Evolutionary conservation across 2,888 invertebrate species (phyloP).

Genomic region (Leptarthrus brevirostris): DNA sequence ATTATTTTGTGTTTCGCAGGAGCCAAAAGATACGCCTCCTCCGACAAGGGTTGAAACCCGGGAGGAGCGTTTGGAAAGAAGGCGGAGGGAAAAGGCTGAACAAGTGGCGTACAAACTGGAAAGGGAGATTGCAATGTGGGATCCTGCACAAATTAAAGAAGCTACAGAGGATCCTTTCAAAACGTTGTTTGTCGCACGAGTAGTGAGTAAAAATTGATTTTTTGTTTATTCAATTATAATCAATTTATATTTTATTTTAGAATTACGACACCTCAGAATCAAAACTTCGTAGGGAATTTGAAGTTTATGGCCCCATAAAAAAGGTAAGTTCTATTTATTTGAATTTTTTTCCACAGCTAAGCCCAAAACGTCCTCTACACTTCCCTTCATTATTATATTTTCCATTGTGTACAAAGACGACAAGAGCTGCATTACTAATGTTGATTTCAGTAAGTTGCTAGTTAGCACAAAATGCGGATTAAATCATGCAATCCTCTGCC

Average conservation of each 20-base stretch:
- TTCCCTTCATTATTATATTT: no score
- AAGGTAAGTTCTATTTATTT: constrained; percentile 73
- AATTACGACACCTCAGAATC: constrained; percentile 99
- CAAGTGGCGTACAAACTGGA: constrained; percentile 98
- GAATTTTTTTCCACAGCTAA: constrained; percentile 66
- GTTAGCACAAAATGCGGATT: no score
- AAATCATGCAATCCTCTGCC: no score
- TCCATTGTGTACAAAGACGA: no score
- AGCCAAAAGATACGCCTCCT: constrained; percentile 96
- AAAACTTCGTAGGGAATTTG: constrained; percentile 96
- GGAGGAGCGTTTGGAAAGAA: constrained; percentile 90
- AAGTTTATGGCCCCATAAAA: constrained; percentile 96
- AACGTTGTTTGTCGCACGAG: constrained; percentile 94
- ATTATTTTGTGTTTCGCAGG: no score
- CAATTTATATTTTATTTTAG: constrained; percentile 68
- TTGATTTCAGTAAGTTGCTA: no score
- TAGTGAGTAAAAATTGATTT: constrained; percentile 75
- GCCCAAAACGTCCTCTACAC: no score
- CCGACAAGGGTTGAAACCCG: constrained; percentile 94
- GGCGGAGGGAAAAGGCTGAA: constrained; percentile 92
- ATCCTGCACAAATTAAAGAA: constrained; percentile 82
- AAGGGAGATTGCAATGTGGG: constrained; percentile 97
- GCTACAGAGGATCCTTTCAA: constrained; percentile 95
- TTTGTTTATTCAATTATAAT: no score
- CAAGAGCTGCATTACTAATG: no score